phyloP scores from a whole-genome alignment of 2,888 invertebrate species.

The Parelbella ahira region DNA sequence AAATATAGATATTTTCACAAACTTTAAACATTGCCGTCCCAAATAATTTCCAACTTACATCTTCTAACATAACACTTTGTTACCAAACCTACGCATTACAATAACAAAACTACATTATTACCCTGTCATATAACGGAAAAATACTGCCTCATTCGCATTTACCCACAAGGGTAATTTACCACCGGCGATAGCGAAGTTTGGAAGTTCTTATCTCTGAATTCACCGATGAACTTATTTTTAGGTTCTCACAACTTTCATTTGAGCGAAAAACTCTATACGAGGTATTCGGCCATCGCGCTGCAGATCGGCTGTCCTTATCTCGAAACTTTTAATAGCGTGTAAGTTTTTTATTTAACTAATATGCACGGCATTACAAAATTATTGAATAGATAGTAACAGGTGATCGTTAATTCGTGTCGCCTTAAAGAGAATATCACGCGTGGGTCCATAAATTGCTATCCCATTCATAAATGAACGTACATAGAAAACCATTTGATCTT shows the following conservation, averaged over 20 bases:
- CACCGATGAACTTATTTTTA: constrained; percentile 42
- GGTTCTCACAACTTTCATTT: constrained; percentile 85
- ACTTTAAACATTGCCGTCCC: constrained; percentile 12
- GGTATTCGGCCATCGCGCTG: constrained; percentile 88
- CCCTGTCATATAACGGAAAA: constrained; percentile 23
- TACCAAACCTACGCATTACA: constrained; percentile 17
- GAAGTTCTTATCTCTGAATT: constrained; percentile 19
- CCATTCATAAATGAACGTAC: too few species aligned
- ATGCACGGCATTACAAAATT: too few species aligned
- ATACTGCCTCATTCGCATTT: constrained; percentile 24
- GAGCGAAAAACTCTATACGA: constrained; percentile 87
- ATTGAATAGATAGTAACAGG: too few species aligned
- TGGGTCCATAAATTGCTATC: too few species aligned
- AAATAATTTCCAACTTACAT: constrained; percentile 6
- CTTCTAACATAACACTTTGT: constrained; percentile 7
- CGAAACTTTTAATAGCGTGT: constrained; percentile 87
- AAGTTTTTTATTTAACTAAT: constrained; percentile 55
- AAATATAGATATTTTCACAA: constrained; percentile 5
- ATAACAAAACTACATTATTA: constrained; percentile 24
- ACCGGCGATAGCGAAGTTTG: constrained; percentile 19
- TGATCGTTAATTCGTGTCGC: too few species aligned
- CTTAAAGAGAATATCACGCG: too few species aligned
- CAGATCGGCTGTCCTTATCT: constrained; percentile 88
- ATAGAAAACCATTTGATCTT: too few species aligned
- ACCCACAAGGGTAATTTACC: constrained; percentile 24